These are phyloP conservation scores for Formicarius rufipectus DNA, from an alignment of 2,113 vertebrate species.

Conservation along the genomic window DNA sequence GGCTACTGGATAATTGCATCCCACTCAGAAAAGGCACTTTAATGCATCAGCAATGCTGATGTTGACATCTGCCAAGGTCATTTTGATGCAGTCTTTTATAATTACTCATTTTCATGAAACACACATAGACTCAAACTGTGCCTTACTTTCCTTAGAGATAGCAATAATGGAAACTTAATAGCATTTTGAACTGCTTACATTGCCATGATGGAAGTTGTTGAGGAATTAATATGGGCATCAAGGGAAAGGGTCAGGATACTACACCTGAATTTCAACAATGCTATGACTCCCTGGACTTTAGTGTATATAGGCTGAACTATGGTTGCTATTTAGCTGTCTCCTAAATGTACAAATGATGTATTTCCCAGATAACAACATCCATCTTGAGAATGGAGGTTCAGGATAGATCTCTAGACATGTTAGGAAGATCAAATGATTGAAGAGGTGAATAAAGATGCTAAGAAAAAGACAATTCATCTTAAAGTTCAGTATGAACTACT, in stretches of 20 bases:
- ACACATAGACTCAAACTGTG: background rate
- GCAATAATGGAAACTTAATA: constrained; percentile 25
- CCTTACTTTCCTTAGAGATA: constrained; percentile 6
- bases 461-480: constrained; percentile 3
- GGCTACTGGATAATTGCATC: constrained; percentile 23
- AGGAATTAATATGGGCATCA: constrained; percentile 33
- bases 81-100: constrained; percentile 34
- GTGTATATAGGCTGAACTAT: background rate
- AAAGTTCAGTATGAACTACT: background rate
- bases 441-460: constrained; percentile 1
- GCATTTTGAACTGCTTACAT: constrained; percentile 29
- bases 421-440: constrained; percentile 29
- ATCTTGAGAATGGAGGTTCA: constrained; percentile 35
- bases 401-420: background rate
- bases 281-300: background rate
- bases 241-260: constrained; percentile 18
- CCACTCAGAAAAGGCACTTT: constrained; percentile 7
- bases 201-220: constrained; percentile 6
- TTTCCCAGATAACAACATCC: constrained; percentile 28
- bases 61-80: constrained; percentile 41
- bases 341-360: constrained; percentile 47
- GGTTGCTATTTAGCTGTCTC: background rate
- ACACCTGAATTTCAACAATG: constrained; percentile 35
- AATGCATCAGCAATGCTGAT: constrained; percentile 3
- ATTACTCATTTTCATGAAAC: constrained; percentile 39